Evolutionary conservation across 2,888 invertebrate genomes (phyloP), one percentile per base, ranked within the genome.

Genomic region (Andricus quercusramuli): DNA sequence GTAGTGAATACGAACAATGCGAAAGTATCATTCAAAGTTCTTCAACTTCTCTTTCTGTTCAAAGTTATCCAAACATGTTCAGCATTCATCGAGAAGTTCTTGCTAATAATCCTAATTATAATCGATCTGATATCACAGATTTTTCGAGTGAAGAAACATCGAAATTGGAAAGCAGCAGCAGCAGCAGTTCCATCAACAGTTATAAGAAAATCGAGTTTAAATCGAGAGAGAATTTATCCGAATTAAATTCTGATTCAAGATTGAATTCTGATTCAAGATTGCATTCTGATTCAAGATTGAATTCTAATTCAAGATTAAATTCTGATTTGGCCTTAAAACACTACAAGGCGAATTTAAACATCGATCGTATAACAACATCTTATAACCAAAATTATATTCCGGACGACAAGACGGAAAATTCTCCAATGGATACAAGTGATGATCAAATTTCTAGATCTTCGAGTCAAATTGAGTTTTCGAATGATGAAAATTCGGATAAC

Each of bases 401-500:
- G n/a, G 56, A 32, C 6, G 9, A 37, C 20, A 44, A 32, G 20
- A 37, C 13, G 4, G 67, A 67, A 41, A n/a, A 56, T 29, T 25
- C 68, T 17, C 74, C 80, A n/a, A 83, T 81, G 79, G 85, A 85
- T 17, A 85, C 83, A 4, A 84, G 86, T 13, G 84, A 88, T 15
- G 86, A 74, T 56, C 51, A n/a, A 56, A 56, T 56, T 29, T 74
- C 74, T 29, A 2, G 25, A 59, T 82, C 80, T 1, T 85, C 87
- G 1, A 87, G 85, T 79, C 83, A 70, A 56, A 80, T 80, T 3
- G 88, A 89, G 66, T 37, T 82, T 4, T 86, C 86, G 1, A 88
- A 83, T 29, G 83, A 85, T 22, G 89, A 85, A 20, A 88, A 90
- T 29, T 79, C 78, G 0, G 87, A 89, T 47, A 85, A 86, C 0